phyloP scores from a whole-genome alignment of 2,113 vertebrate genomes.

The Arothron firmamentum region DNA sequence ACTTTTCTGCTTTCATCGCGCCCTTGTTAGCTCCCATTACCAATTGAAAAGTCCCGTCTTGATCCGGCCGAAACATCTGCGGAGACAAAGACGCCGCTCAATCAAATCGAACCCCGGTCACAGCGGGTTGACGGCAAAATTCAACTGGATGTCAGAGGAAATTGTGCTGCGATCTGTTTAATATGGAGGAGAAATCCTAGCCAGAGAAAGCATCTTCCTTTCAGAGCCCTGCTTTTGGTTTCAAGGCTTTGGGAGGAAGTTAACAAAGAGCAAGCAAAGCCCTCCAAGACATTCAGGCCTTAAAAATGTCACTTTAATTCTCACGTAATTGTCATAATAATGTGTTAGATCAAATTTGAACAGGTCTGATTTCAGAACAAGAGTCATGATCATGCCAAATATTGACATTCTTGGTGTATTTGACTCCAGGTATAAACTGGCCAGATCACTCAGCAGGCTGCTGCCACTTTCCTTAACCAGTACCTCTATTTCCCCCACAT shows the following conservation, averaged over 20 bases:
- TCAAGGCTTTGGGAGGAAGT: neutral
- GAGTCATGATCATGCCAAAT: too few relatives aligned
- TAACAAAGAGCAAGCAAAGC: neutral
- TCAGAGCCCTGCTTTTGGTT: neutral
- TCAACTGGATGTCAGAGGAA: slow-evolving; percentile 32
- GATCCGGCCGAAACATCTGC: slow-evolving; percentile 46
- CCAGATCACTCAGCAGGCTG: slow-evolving; percentile 27
- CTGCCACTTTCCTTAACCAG: slow-evolving; percentile 15
- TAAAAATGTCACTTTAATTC: too few relatives aligned
- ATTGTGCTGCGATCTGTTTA: slow-evolving; percentile 43
- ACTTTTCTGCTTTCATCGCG: slow-evolving; percentile 46
- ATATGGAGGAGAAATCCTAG: slow-evolving; percentile 43
- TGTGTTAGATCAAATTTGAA: too few relatives aligned
- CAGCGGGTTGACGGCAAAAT: slow-evolving; percentile 28
- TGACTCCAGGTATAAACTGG: too few relatives aligned
- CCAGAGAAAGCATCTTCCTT: neutral
- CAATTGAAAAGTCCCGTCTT: slow-evolving; percentile 51
- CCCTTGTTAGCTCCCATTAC: slow-evolving; percentile 62
- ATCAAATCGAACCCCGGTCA: slow-evolving; percentile 48
- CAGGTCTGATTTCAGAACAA: too few relatives aligned
- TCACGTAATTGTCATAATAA: too few relatives aligned
- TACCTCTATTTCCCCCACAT: slow-evolving; percentile 10
- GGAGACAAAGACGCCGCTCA: slow-evolving; percentile 59
- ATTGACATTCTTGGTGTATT: too few relatives aligned
- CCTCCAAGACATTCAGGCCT: neutral